Percentiles rank a stretch among this genome's conserved stretches.
These are phyloP conservation scores for Cyrtorhinus lividipennis DNA, from an alignment of 1,140 invertebrate genomes.

Conservation along the genomic window DNA sequence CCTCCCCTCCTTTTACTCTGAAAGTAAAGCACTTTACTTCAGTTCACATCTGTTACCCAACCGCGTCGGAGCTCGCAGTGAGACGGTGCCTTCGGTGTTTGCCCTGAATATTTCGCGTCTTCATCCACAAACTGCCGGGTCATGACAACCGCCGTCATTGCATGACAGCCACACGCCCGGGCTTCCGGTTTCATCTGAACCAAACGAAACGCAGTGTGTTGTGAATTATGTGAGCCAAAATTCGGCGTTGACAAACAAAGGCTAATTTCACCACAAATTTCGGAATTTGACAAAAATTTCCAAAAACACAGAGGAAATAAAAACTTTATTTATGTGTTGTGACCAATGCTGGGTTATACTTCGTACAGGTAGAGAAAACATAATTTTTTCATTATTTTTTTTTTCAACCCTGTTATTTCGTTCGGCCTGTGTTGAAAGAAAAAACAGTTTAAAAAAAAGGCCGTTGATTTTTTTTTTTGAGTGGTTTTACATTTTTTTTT, in stretches of 20 bases:
- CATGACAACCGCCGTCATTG: not conserved
- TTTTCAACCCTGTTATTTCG: conserved; percentile 6
- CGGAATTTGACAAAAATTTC: not conserved
- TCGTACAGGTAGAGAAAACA: conserved; percentile 21
- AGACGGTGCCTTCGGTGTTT: not conserved
- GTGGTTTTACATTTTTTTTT: not conserved
- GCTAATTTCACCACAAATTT: not conserved
- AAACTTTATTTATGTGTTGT: conserved; percentile 21
- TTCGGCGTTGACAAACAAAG: conserved; percentile 2
- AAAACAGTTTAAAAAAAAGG: not conserved
- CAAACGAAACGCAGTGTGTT: not conserved
- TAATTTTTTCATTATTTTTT: conserved; percentile 16
- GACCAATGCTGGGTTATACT: conserved; percentile 23
- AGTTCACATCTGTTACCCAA: conserved; percentile 10
- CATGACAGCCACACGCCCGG: not conserved
- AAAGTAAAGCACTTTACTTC: conserved; percentile 8
- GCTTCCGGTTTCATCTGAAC: not conserved
- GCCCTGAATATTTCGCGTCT: not conserved
- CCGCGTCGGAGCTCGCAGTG: conserved; percentile 3
- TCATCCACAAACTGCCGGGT: not conserved
- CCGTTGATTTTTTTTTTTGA: conserved; percentile 1
- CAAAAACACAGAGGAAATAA: not conserved
- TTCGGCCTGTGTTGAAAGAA: not conserved
- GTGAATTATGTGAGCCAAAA: conserved; percentile 13
- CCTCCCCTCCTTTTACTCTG: not conserved